Evolutionary conservation across 2,113 vertebrate genomes (phyloP).

Genomic region (Campylorhamphus procurvoides): DNA sequence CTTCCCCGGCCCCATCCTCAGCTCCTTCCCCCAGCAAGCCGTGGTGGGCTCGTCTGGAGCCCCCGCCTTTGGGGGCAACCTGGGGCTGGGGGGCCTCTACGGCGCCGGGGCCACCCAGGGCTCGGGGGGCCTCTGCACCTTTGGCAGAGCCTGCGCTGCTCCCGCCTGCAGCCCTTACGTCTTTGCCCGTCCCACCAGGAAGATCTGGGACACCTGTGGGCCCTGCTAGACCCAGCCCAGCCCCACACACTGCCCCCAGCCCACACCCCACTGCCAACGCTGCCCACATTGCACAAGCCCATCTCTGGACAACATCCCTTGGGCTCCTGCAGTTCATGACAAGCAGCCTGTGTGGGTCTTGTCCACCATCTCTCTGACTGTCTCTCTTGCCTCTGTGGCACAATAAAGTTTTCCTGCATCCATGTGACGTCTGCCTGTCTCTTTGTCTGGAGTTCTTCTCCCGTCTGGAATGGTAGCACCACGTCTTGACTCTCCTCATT

Average conservation of each 20-base stretch:
- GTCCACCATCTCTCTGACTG: too few relatives aligned
- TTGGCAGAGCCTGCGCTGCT: background rate
- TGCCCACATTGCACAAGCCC: too few relatives aligned
- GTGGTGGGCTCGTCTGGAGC: background rate
- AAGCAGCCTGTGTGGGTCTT: background rate
- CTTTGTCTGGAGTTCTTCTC: rapidly evolving
- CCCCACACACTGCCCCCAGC: too few relatives aligned
- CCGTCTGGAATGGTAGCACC: rapidly evolving
- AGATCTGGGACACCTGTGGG: background rate
- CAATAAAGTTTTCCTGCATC: background rate
- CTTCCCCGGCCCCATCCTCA: conserved; percentile 14
- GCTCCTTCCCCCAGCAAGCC: background rate
- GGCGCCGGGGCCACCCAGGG: background rate
- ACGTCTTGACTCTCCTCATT: rapidly evolving
- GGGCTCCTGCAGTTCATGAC: too few relatives aligned
- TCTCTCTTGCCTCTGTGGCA: too few relatives aligned
- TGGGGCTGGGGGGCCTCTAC: background rate
- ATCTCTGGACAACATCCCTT: too few relatives aligned
- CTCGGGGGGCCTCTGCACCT: background rate
- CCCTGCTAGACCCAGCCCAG: background rate
- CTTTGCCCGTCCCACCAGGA: background rate
- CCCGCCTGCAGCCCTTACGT: background rate
- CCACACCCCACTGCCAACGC: background rate
- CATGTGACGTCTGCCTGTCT: rapidly evolving
- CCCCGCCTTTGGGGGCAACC: background rate